A percentile compares a stretch with the other conserved stretches of the same genome.
phyloP scores from a whole-genome alignment of 2,113 vertebrate genomes.

The Macroglossus sobrinus region DNA sequence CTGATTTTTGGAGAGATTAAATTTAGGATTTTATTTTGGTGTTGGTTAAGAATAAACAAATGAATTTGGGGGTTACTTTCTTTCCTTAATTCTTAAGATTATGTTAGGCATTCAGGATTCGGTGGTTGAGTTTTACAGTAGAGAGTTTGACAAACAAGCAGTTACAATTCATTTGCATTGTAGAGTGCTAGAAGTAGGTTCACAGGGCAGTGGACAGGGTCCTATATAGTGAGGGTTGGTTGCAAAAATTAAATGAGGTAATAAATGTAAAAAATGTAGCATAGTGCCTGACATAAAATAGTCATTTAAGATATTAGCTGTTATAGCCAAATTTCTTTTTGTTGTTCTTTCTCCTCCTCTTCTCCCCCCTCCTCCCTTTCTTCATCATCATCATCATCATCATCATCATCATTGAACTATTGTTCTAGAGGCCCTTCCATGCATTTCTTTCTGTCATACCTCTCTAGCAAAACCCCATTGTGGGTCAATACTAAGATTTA shows the following conservation, averaged over 20 bases:
- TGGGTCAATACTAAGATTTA: not conserved
- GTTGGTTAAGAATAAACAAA: not conserved
- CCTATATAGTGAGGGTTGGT: not conserved
- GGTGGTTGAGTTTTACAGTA: not conserved
- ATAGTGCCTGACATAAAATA: not conserved
- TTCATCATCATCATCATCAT: not conserved
- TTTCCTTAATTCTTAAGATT: not conserved
- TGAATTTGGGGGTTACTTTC: not conserved
- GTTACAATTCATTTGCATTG: not conserved
- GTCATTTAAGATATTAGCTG: not conserved
- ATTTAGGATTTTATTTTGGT: not conserved
- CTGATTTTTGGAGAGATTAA: not conserved
- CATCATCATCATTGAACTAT: not conserved
- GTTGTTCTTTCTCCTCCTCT: not conserved
- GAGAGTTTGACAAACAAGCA: not conserved
- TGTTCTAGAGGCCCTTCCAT: not conserved
- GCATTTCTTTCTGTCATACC: not conserved
- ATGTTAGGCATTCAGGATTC: not conserved
- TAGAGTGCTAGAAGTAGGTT: not conserved
- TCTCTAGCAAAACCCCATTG: not conserved
- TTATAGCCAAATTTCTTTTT: not conserved
- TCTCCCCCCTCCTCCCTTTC: no score
- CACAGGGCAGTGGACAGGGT: not conserved
- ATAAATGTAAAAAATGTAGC: not conserved
- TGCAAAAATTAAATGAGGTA: not conserved